Percentiles rank a stretch among this genome's conserved stretches.
These are phyloP conservation scores for Threskiornis aethiopicus DNA, from an alignment of 2,797 vertebrate species.

Conservation along the genomic window DNA sequence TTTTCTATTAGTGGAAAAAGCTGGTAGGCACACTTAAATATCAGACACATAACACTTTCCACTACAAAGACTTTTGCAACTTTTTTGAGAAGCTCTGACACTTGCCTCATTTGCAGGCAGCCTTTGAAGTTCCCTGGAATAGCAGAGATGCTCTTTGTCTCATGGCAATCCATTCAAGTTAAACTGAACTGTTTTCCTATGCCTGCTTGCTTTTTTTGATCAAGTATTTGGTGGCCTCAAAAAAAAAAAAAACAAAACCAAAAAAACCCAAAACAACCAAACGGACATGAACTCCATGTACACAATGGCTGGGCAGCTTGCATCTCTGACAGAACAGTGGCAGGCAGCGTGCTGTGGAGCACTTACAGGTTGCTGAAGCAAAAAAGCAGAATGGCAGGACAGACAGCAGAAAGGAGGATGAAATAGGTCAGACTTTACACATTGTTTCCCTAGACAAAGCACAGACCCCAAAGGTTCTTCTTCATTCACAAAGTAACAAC, in stretches of 20 bases:
- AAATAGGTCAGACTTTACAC: background rate
- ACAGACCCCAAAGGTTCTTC: background rate
- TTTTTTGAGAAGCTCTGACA: conserved; percentile 21
- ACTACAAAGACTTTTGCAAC: conserved; percentile 37
- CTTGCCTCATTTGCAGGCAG: background rate
- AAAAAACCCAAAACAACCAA: no score
- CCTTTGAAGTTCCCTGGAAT: conserved; percentile 12
- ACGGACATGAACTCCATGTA: accelerated
- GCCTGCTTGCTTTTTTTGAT: background rate
- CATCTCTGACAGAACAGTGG: background rate
- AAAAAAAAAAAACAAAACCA: background rate
- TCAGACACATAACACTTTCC: background rate
- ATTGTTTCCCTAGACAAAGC: background rate
- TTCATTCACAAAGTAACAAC: background rate
- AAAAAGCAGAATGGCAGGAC: background rate
- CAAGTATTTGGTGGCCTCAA: background rate
- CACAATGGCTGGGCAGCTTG: background rate
- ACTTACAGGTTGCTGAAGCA: background rate
- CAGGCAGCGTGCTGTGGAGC: background rate
- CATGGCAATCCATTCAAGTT: background rate
- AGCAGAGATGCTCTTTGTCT: conserved; percentile 1
- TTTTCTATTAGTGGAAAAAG: conserved; percentile 18
- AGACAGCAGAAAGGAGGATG: background rate
- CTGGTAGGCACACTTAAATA: background rate
- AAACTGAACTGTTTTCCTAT: background rate